Percentiles rank a stretch among this genome's conserved stretches.
These are phyloP conservation scores for human DNA, from an alignment of 2,113 vertebrate genomes.

Conservation along the genomic window GRCh38 chr18:57197501-57198000, in stretches of 20 bases:
- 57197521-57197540: neutral
- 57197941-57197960: neutral
- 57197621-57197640: neutral
- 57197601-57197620: too few species aligned
- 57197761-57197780: neutral
- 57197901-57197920: neutral
- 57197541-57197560: too few species aligned
- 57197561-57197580: neutral
- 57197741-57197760: neutral
- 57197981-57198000: too few species aligned
- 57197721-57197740: neutral
- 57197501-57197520: neutral
- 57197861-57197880: too few species aligned
- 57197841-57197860: neutral
- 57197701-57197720: neutral
- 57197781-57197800: neutral
- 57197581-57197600: neutral
- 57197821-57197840: neutral
- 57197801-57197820: neutral
- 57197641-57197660: neutral
- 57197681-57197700: too few species aligned
- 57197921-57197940: neutral
- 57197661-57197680: neutral
- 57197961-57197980: neutral
- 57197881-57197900: neutral